Conservation (phyloP, 2,113 vertebrate species). For the Pitta sordida region DNA sequence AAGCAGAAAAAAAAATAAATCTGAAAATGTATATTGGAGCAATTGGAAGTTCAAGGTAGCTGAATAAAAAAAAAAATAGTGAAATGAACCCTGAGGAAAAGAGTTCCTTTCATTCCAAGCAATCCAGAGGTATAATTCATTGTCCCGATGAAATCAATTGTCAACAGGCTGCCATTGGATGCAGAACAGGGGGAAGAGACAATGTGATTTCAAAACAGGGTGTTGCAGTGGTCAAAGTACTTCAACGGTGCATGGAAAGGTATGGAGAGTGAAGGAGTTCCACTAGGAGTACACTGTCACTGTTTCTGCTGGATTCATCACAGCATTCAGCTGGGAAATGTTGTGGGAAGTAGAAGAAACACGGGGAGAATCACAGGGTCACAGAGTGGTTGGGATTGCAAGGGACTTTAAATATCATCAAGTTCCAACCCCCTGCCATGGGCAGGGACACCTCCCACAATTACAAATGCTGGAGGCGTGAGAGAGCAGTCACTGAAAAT, state of each 20-base stretch:
- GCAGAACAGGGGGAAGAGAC: not conserved
- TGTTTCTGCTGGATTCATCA: not conserved
- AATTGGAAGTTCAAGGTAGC: not conserved
- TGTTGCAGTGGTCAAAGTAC: not conserved
- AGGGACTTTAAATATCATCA: accelerated
- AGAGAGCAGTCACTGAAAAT: not conserved
- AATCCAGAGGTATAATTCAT: conserved; percentile 24
- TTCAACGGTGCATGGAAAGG: not conserved
- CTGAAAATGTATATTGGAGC: not conserved
- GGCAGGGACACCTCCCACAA: not conserved
- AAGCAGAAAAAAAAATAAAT: not conserved
- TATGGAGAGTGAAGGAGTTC: not conserved
- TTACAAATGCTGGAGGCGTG: not conserved
- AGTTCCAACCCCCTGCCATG: not conserved
- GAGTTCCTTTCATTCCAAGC: conserved; percentile 55
- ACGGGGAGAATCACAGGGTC: not conserved
- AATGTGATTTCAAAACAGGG: not conserved
- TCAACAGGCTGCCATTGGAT: not conserved
- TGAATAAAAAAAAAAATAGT: not conserved
- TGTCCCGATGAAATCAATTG: conserved; percentile 4
- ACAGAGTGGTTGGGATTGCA: not conserved
- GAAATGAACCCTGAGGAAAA: conserved; percentile 43
- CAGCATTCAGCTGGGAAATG: not conserved
- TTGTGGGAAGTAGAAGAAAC: not conserved
- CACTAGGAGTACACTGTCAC: not conserved